Percentiles rank a stretch among this genome's conserved stretches.
Conservation (phyloP, 2,888 invertebrate genomes). For the Coelopa pilipes region DNA sequence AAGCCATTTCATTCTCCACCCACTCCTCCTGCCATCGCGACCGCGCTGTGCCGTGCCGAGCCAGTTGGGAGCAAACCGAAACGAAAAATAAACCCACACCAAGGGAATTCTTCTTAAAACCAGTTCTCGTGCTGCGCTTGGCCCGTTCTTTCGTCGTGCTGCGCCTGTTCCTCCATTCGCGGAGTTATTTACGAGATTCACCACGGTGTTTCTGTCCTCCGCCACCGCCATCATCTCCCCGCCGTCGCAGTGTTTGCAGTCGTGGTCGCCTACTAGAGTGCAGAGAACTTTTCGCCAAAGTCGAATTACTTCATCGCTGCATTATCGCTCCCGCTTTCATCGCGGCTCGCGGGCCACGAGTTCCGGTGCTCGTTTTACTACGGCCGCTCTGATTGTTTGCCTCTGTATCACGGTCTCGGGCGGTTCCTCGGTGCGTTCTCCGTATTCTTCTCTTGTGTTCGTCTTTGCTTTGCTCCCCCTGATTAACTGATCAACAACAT, state of each 20-base stretch:
- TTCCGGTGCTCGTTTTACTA: too few relatives aligned
- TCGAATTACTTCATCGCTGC: constrained; percentile 7
- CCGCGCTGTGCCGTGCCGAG: neutral
- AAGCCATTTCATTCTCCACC: neutral
- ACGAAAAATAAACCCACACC: constrained; percentile 1
- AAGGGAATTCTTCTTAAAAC: constrained; percentile 6
- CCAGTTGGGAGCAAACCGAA: neutral
- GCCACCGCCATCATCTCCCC: too few relatives aligned
- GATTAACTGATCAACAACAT: constrained; percentile 38
- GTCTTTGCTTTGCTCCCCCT: neutral
- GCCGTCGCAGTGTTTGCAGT: too few relatives aligned
- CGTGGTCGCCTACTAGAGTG: neutral
- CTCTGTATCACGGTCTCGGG: neutral
- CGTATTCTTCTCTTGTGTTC: constrained; percentile 7
- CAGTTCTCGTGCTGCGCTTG: neutral
- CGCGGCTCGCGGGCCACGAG: neutral
- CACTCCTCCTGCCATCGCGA: neutral
- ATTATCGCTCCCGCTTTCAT: neutral
- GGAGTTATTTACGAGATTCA: constrained; percentile 10
- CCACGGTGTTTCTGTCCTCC: too few relatives aligned
- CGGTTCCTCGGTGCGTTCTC: neutral
- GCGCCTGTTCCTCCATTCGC: neutral
- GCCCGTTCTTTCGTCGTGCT: neutral
- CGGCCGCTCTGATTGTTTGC: neutral
- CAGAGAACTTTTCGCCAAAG: constrained; percentile 8